Evolutionary conservation across 2,797 vertebrate species (phyloP).

Genomic region (Neosalanx taihuensis): DNA sequence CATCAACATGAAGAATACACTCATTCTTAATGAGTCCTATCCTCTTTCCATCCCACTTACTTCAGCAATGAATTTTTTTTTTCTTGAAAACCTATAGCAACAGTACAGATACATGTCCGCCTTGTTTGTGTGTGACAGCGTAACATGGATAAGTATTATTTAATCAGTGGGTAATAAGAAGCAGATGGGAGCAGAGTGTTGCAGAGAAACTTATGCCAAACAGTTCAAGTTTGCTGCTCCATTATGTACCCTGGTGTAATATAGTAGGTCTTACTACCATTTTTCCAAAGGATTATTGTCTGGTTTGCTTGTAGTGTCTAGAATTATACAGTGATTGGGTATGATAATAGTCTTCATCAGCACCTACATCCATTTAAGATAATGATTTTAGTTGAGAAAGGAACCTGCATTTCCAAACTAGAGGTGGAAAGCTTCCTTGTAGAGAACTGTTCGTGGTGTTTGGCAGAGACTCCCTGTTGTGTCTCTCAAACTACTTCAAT

Average conservation of each 20-base stretch:
- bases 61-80: not conserved
- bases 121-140: not conserved
- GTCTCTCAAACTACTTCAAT: slow-evolving; percentile 52
- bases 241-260: too few relatives aligned
- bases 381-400: not conserved
- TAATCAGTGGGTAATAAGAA: not conserved
- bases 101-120: not conserved
- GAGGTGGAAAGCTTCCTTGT: slow-evolving; percentile 54
- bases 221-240: too few relatives aligned
- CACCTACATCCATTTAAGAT: too few relatives aligned
- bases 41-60: not conserved
- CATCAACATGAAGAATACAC: not conserved
- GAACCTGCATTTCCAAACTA: slow-evolving; percentile 9
- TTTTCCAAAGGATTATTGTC: too few relatives aligned
- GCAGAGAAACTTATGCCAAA: not conserved
- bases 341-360: too few relatives aligned
- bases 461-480: slow-evolving; percentile 64
- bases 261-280: too few relatives aligned
- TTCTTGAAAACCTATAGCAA: not conserved
- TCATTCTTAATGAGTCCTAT: not conserved
- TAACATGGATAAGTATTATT: not conserved
- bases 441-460: slow-evolving; percentile 62
- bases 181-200: not conserved
- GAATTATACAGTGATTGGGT: too few relatives aligned
- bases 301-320: too few relatives aligned